phyloP scores from a whole-genome alignment of 1,140 invertebrate species.

The honey bee (Apis mellifera) region DNA sequence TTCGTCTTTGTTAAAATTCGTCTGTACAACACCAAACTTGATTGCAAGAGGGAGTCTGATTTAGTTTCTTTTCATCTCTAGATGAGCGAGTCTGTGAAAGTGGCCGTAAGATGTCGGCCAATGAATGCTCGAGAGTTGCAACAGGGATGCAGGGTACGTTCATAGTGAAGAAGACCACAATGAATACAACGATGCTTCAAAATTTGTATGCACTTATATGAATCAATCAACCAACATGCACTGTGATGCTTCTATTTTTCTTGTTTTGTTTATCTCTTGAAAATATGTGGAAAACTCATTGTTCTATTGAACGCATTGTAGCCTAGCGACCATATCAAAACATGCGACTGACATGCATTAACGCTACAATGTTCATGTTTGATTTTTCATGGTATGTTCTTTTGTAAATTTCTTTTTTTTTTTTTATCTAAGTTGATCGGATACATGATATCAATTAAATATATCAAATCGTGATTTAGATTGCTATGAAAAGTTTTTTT shows the following conservation, averaged over 20 bases:
- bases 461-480: no score
- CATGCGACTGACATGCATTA: conserved; percentile 56
- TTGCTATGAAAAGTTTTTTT: no score
- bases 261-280: conserved; percentile 46
- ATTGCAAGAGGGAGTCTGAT: neutral
- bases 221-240: neutral
- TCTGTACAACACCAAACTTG: neutral
- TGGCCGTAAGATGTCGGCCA: conserved; percentile 95
- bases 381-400: neutral
- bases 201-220: neutral
- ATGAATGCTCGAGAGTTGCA: conserved; percentile 82
- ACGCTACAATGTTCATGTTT: conserved; percentile 45
- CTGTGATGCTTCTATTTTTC: neutral
- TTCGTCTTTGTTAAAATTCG: no score
- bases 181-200: neutral
- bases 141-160: conserved; percentile 75
- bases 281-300: conserved; percentile 64
- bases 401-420: neutral
- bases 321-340: conserved; percentile 77
- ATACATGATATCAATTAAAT: neutral
- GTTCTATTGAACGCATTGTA: conserved; percentile 75
- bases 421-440: neutral
- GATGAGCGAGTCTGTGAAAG: conserved; percentile 93
- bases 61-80: conserved; percentile 53
- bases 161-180: neutral